Conservation (phyloP, 2,113 vertebrate species). For the Cinclus mexicanus region DNA sequence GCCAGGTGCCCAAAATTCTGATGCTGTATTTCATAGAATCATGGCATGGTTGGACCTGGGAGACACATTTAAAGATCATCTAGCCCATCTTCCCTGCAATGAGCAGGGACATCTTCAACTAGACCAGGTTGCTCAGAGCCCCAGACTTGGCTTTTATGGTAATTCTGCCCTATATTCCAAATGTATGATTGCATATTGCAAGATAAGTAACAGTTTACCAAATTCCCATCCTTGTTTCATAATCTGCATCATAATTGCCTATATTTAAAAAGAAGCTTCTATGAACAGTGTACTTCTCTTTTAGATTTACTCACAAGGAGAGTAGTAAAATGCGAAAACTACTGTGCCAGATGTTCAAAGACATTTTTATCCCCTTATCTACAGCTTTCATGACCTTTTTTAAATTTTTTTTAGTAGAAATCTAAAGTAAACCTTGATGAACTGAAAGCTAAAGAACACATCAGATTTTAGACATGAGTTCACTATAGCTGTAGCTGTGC, state of each 20-base stretch:
- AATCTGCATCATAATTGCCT: not conserved
- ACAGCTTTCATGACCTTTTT: not conserved
- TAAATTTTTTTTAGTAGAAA: not conserved
- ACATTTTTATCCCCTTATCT: not conserved
- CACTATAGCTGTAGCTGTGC: not conserved
- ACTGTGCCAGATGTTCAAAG: not conserved
- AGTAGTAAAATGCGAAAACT: not conserved
- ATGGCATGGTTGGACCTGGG: not conserved
- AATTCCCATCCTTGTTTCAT: not conserved
- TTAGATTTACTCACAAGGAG: not conserved
- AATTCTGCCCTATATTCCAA: not conserved
- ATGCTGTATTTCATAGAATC: fast-evolving
- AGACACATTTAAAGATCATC: not conserved
- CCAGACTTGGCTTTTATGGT: not conserved
- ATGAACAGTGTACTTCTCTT: not conserved
- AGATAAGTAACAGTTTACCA: not conserved
- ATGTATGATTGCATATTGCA: not conserved
- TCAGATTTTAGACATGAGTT: not conserved
- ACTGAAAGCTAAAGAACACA: not conserved
- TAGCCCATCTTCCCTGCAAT: not conserved
- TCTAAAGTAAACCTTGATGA: not conserved
- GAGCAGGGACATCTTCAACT: not conserved
- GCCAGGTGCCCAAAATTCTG: not conserved
- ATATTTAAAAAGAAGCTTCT: not conserved
- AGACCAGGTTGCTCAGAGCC: not conserved